phyloP scores from a whole-genome alignment of 2,888 invertebrate genomes.

The Phytoseiulus persimilis region DNA sequence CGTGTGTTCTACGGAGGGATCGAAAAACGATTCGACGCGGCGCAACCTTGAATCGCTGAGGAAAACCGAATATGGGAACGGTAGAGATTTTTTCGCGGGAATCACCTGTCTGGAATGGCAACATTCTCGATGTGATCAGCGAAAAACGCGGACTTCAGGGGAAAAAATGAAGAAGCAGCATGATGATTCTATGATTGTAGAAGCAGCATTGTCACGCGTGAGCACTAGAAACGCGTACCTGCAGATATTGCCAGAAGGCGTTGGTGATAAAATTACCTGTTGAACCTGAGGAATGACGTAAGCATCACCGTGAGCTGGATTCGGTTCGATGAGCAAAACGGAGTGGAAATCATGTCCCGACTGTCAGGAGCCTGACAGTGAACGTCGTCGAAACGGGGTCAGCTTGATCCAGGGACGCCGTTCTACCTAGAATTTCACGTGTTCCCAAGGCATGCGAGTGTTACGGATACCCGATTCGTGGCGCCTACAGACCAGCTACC shows the following conservation, averaged over 20 bases:
- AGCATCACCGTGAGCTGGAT: conserved; percentile 5
- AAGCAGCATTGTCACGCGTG: background rate
- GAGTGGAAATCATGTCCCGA: background rate
- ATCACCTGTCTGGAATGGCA: too few relatives aligned
- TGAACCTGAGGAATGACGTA: background rate
- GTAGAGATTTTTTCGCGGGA: too few relatives aligned
- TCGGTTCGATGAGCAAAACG: background rate
- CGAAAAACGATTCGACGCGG: too few relatives aligned
- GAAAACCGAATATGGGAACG: too few relatives aligned
- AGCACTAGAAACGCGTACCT: background rate
- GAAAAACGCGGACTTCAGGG: too few relatives aligned
- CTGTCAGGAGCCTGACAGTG: background rate
- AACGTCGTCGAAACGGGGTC: conserved; percentile 5
- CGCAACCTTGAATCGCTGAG: too few relatives aligned
- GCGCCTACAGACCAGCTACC: background rate
- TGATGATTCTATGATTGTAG: too few relatives aligned
- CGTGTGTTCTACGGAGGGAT: too few relatives aligned
- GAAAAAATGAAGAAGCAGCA: too few relatives aligned
- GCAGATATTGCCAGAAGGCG: background rate
- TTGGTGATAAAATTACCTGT: background rate
- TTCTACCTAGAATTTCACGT: conserved; percentile 5
- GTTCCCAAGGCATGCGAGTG: background rate
- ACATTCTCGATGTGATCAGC: too few relatives aligned
- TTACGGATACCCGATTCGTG: background rate
- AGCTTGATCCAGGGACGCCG: background rate